A percentile compares a stretch with the other conserved stretches of the same genome.
Evolutionary conservation across 2,888 invertebrate species (phyloP).

Genomic region (Drosophila neotestacea): DNA sequence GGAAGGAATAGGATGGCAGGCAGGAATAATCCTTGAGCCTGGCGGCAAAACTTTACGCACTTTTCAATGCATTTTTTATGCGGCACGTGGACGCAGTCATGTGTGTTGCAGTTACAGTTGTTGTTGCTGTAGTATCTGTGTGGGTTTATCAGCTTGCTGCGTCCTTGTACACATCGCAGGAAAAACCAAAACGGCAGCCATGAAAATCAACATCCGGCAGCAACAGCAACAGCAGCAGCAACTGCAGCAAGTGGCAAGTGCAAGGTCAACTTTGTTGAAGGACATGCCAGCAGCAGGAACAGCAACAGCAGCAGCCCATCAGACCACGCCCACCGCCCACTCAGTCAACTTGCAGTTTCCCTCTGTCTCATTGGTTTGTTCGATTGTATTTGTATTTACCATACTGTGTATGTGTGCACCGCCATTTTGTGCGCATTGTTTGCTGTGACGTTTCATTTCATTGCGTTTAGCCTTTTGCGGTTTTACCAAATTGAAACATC

Average conservation of each 20-base stretch:
- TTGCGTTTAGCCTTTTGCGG: constrained; percentile 69
- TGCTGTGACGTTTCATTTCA: constrained; percentile 63
- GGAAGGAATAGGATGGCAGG: background rate
- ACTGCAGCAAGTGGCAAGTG: constrained; percentile 75
- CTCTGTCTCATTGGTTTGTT: constrained; percentile 28
- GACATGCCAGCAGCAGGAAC: constrained; percentile 54
- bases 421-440: constrained; percentile 56
- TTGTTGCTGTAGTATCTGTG: constrained; percentile 22
- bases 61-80: constrained; percentile 63
- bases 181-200: constrained; percentile 47
- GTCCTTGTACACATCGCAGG: constrained; percentile 55
- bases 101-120: constrained; percentile 38
- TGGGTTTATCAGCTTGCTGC: constrained; percentile 70
- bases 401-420: constrained; percentile 17
- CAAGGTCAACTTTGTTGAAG: constrained; percentile 78
- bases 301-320: constrained; percentile 36
- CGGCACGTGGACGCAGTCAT: constrained; percentile 73
- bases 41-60: constrained; percentile 60
- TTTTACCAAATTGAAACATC: constrained; percentile 20
- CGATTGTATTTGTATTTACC: constrained; percentile 33
- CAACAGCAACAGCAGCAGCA: constrained; percentile 24
- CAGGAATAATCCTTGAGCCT: constrained; percentile 37
- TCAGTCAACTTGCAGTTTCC: constrained; percentile 27
- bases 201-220: constrained; percentile 75
- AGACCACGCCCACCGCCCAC: constrained; percentile 21